phyloP scores from a whole-genome alignment of 2,113 vertebrate species.

The Thunnus thynnus region DNA sequence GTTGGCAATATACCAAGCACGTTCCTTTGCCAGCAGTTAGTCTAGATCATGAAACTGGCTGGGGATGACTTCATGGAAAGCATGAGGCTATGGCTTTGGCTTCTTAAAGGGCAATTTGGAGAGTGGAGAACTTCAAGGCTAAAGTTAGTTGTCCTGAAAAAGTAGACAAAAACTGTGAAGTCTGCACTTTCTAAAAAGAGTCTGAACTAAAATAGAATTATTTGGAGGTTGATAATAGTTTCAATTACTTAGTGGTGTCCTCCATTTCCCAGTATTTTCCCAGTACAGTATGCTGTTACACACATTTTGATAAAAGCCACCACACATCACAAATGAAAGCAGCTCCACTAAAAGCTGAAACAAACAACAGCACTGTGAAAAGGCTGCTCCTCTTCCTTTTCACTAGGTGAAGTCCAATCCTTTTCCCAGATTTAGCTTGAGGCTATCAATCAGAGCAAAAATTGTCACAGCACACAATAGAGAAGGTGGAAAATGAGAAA shows the following conservation, averaged over 20 bases:
- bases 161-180: slow-evolving; percentile 17
- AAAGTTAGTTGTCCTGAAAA: slow-evolving; percentile 38
- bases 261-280: background rate
- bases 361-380: slow-evolving; percentile 4
- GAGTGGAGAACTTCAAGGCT: slow-evolving; percentile 20
- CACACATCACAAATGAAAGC: background rate
- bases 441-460: slow-evolving; percentile 20
- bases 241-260: background rate
- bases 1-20: slow-evolving; percentile 58
- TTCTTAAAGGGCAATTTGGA: slow-evolving; percentile 32
- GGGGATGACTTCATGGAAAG: slow-evolving; percentile 72
- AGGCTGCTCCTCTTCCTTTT: background rate
- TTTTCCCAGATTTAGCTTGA: slow-evolving; percentile 32
- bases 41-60: slow-evolving; percentile 62
- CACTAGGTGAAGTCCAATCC: no score
- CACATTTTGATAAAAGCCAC: background rate
- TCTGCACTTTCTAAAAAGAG: background rate
- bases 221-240: background rate
- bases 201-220: background rate
- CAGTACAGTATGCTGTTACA: background rate
- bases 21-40: slow-evolving; percentile 67
- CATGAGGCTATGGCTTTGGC: slow-evolving; percentile 57
- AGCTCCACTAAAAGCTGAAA: background rate
- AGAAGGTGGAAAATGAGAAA: slow-evolving; percentile 23
- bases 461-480: slow-evolving; percentile 47